Conservation (phyloP, 1,140 invertebrate genomes). For the Panagrolaimus sp. region DNA sequence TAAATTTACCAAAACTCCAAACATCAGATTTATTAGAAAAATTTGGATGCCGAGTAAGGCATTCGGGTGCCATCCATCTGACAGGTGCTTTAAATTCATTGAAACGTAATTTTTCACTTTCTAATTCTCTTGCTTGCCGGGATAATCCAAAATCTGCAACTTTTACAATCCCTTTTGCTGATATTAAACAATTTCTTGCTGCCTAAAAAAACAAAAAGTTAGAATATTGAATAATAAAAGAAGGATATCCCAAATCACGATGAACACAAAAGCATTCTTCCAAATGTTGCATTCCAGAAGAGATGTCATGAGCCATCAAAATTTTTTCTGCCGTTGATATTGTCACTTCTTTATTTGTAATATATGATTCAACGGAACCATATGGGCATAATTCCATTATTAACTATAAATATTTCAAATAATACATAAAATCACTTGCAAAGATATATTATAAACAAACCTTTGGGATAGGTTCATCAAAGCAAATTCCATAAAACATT, state of each 20-base stretch:
- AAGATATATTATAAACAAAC: background rate
- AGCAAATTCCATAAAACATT: background rate
- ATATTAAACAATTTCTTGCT: background rate
- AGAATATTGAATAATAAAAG: background rate
- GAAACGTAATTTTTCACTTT: background rate
- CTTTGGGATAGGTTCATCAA: slow-evolving; percentile 11
- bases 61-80: slow-evolving; percentile 7
- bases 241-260: background rate
- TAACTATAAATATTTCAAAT: too few relatives aligned
- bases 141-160: background rate
- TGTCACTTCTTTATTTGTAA: background rate
- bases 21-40: slow-evolving; percentile 2
- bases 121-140: background rate
- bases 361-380: background rate
- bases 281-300: background rate
- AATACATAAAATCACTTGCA: too few relatives aligned
- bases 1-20: background rate
- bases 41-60: background rate
- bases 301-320: background rate
- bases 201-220: background rate
- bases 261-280: background rate
- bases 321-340: background rate
- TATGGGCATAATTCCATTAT: slow-evolving; percentile 2
- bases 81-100: slow-evolving; percentile 5
- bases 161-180: background rate